These are phyloP conservation scores for Latrodectus geometricus DNA, from an alignment of 1,140 invertebrate species.

Conservation along the genomic window DNA sequence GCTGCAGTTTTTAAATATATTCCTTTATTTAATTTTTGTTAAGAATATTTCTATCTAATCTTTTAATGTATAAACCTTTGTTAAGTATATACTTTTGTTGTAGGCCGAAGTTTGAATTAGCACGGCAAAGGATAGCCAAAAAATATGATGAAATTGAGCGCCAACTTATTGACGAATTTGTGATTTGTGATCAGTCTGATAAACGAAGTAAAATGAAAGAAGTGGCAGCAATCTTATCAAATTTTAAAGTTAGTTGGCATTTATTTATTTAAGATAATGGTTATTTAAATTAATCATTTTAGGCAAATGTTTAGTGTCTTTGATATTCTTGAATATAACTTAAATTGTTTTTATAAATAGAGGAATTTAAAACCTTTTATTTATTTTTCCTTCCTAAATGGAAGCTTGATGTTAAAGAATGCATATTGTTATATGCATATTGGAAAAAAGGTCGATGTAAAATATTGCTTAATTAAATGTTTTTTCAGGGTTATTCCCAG, in stretches of 20 bases:
- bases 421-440: no score
- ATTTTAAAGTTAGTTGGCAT: conserved; percentile 80
- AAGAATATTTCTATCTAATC: no score
- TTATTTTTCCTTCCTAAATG: no score
- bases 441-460: no score
- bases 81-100: background rate
- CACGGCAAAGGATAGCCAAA: conserved; percentile 88
- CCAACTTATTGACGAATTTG: conserved; percentile 94
- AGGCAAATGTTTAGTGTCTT: background rate
- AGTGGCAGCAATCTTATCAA: conserved; percentile 88
- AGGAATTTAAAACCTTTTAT: no score
- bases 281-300: background rate
- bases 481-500: conserved; percentile 83
- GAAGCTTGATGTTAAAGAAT: no score
- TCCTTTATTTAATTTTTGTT: no score
- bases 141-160: conserved; percentile 97
- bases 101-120: conserved; percentile 80
- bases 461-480: no score
- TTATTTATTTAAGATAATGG: background rate
- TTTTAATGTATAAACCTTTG: no score
- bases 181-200: conserved; percentile 82
- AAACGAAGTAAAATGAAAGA: conserved; percentile 92
- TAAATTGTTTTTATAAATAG: background rate
- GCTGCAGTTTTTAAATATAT: no score
- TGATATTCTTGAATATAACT: conserved; percentile 3